phyloP scores from a whole-genome alignment of 1,140 invertebrate genomes.

The Venustaconcha ellipsiformis region DNA sequence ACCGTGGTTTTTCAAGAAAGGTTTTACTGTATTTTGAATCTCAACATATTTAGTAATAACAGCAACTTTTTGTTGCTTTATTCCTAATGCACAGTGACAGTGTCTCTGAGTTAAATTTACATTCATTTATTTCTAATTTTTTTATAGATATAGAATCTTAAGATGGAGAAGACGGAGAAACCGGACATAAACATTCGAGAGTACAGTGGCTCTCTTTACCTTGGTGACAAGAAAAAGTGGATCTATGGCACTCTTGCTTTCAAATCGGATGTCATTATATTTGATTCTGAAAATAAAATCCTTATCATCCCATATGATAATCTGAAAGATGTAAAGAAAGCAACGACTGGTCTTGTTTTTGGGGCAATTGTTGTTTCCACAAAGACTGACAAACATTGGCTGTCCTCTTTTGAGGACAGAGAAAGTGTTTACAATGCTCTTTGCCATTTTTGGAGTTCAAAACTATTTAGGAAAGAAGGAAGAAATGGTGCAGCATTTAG shows the following conservation, averaged over 20 bases:
- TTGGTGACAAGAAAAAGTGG: slow-evolving; percentile 8
- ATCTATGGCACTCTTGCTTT: slow-evolving; percentile 27
- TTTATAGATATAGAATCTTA: too few relatives aligned
- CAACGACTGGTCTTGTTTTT: slow-evolving; percentile 33
- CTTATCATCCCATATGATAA: slow-evolving; percentile 17
- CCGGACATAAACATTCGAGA: too few relatives aligned
- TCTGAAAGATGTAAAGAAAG: slow-evolving; percentile 27
- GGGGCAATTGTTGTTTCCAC: slow-evolving; percentile 23
- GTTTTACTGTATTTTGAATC: too few relatives aligned
- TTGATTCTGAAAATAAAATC: slow-evolving; percentile 4
- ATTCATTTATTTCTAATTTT: too few relatives aligned
- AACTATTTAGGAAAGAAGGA: slow-evolving; percentile 5
- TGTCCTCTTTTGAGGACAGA: slow-evolving; percentile 34
- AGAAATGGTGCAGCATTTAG: neutral
- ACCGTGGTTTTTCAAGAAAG: too few relatives aligned
- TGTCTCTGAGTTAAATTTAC: too few relatives aligned
- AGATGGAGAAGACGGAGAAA: too few relatives aligned
- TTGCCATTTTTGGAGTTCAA: slow-evolving; percentile 33
- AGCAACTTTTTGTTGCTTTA: too few relatives aligned
- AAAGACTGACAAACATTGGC: slow-evolving; percentile 28
- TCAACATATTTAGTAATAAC: too few relatives aligned
- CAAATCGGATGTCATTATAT: slow-evolving; percentile 4
- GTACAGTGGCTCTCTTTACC: too few relatives aligned
- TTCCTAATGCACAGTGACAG: too few relatives aligned
- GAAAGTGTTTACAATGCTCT: slow-evolving; percentile 17